A percentile compares a stretch with the other conserved stretches of the same genome.
Evolutionary conservation across 2,113 vertebrate species (phyloP).

Genomic region (Passer domesticus): DNA sequence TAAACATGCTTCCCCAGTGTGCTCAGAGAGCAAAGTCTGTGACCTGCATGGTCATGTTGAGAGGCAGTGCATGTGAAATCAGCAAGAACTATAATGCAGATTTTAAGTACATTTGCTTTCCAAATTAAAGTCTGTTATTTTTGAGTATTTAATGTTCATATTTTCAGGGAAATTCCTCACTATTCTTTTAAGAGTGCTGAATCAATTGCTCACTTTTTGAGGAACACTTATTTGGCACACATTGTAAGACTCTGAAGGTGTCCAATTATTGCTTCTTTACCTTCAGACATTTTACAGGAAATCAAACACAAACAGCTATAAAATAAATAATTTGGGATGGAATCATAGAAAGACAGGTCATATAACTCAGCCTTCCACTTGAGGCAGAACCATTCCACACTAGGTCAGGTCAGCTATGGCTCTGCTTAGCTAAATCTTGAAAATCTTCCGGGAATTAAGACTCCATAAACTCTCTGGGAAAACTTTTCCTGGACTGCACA

Average conservation of each 20-base stretch:
- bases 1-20: neutral
- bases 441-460: neutral
- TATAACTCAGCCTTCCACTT: neutral
- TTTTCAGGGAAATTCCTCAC: neutral
- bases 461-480: neutral
- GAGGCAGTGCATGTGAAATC: neutral
- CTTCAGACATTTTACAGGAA: neutral
- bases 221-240: neutral
- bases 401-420: neutral
- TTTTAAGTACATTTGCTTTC: neutral
- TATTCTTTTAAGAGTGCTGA: neutral
- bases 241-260: neutral
- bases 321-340: neutral
- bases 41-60: rapidly evolving
- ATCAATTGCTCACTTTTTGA: neutral
- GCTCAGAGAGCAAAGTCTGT: neutral
- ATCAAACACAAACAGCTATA: neutral
- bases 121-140: neutral
- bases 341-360: neutral
- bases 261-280: neutral
- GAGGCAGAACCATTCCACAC: neutral
- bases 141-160: neutral
- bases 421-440: neutral
- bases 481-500: neutral
- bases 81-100: neutral